Conservation (phyloP, 1,140 invertebrate species). For the Eueides isabella region DNA sequence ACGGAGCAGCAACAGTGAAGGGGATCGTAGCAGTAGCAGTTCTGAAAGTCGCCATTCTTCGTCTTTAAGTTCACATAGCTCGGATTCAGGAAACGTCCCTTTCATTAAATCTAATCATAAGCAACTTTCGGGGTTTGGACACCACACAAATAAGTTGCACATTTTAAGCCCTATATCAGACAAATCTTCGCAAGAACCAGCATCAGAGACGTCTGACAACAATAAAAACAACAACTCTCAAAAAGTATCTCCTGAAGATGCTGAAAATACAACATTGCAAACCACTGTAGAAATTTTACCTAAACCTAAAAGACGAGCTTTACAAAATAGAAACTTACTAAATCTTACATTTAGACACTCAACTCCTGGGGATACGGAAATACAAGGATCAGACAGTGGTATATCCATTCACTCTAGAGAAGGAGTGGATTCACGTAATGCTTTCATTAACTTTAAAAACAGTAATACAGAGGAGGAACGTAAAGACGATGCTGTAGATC, state of each 20-base stretch:
- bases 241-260: slow-evolving; percentile 86
- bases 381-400: slow-evolving; percentile 92
- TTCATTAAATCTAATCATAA: slow-evolving; percentile 83
- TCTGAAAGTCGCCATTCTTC: slow-evolving; percentile 90
- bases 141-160: slow-evolving; percentile 89
- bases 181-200: slow-evolving; percentile 93
- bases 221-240: slow-evolving; percentile 90
- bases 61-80: slow-evolving; percentile 91
- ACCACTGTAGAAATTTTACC: slow-evolving; percentile 76
- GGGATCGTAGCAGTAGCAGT: slow-evolving; percentile 90
- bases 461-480: slow-evolving; percentile 77
- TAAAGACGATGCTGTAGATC: slow-evolving; percentile 81
- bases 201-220: slow-evolving; percentile 89
- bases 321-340: slow-evolving; percentile 90
- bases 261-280: slow-evolving; percentile 76
- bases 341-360: slow-evolving; percentile 86
- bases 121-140: slow-evolving; percentile 85
- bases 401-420: slow-evolving; percentile 92
- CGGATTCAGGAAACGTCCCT: slow-evolving; percentile 87
- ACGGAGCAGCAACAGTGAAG: slow-evolving; percentile 91
- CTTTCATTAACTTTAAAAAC: slow-evolving; percentile 84
- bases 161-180: slow-evolving; percentile 94
- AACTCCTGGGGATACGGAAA: slow-evolving; percentile 86
- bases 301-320: slow-evolving; percentile 84
- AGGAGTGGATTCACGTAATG: slow-evolving; percentile 86